Conservation (phyloP, 2,888 invertebrate genomes). For the Saturnia pavonia region DNA sequence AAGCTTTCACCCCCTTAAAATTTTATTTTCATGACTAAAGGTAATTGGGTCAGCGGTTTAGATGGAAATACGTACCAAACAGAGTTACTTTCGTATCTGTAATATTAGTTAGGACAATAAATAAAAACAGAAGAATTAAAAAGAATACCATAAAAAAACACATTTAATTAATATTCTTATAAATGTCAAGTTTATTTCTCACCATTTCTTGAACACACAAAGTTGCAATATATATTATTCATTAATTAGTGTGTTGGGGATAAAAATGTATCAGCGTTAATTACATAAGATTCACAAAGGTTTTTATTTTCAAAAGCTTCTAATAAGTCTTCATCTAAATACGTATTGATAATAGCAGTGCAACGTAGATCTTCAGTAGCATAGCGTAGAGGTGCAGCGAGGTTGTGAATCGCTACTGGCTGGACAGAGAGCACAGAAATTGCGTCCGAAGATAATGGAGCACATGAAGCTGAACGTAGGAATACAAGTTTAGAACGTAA, state of each 20-base stretch:
- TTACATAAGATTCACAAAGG: constrained; percentile 40
- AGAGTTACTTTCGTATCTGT: too few species aligned
- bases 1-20: too few species aligned
- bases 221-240: neutral
- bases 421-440: constrained; percentile 22
- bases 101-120: too few species aligned
- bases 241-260: neutral
- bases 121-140: too few species aligned
- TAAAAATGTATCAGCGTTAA: constrained; percentile 25
- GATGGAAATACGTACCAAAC: too few species aligned
- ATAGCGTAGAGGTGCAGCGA: constrained; percentile 29
- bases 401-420: constrained; percentile 18
- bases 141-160: too few species aligned
- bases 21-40: too few species aligned
- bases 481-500: constrained; percentile 44
- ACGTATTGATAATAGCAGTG: constrained; percentile 43
- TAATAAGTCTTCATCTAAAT: constrained; percentile 32
- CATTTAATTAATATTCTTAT: too few species aligned
- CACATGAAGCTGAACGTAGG: constrained; percentile 33
- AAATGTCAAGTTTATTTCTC: neutral
- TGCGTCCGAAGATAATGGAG: constrained; percentile 25
- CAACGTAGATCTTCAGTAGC: constrained; percentile 41
- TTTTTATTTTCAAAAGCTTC: constrained; percentile 30
- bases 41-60: too few species aligned
- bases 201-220: neutral